These are phyloP conservation scores for Eupelmus urozonus DNA, from an alignment of 2,888 invertebrate species.

Conservation along the genomic window DNA sequence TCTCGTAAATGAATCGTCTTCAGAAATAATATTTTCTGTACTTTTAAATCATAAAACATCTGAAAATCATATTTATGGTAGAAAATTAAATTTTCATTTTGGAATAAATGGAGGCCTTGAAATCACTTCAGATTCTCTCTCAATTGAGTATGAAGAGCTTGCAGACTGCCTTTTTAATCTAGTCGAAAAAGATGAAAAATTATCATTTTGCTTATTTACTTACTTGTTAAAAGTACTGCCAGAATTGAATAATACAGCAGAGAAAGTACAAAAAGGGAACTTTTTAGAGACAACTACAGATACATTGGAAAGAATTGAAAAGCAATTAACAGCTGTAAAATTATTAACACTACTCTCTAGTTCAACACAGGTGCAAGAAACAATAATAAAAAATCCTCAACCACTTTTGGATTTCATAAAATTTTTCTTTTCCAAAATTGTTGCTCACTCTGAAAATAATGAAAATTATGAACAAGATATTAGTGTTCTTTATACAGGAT, in stretches of 20 bases:
- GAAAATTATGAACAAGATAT: conserved; percentile 62
- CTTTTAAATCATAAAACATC: conserved; percentile 66
- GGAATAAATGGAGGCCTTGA: conserved; percentile 70
- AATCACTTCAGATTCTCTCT: conserved; percentile 64
- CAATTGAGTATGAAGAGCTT: conserved; percentile 68
- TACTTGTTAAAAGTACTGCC: conserved; percentile 75
- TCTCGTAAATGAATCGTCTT: conserved; percentile 62
- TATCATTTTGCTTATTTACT: conserved; percentile 74
- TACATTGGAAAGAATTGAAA: conserved; percentile 66
- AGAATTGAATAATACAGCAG: conserved; percentile 51
- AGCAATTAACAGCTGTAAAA: conserved; percentile 70
- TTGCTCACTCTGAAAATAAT: conserved; percentile 30
- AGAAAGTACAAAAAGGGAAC: conserved; percentile 45
- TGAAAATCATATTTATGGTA: conserved; percentile 68
- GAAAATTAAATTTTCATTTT: conserved; percentile 66
- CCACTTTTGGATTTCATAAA: conserved; percentile 73
- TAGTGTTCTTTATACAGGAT: conserved; percentile 71
- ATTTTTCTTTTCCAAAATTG: conserved; percentile 69
- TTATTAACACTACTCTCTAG: conserved; percentile 73
- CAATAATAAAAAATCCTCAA: conserved; percentile 72
- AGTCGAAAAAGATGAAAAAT: conserved; percentile 66
- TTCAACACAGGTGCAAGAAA: conserved; percentile 71
- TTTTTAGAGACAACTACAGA: conserved; percentile 65
- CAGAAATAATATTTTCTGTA: conserved; percentile 65
- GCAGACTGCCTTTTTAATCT: conserved; percentile 73